These are phyloP conservation scores for Lophotis ruficrista DNA, from an alignment of 2,113 vertebrate genomes.

Conservation along the genomic window DNA sequence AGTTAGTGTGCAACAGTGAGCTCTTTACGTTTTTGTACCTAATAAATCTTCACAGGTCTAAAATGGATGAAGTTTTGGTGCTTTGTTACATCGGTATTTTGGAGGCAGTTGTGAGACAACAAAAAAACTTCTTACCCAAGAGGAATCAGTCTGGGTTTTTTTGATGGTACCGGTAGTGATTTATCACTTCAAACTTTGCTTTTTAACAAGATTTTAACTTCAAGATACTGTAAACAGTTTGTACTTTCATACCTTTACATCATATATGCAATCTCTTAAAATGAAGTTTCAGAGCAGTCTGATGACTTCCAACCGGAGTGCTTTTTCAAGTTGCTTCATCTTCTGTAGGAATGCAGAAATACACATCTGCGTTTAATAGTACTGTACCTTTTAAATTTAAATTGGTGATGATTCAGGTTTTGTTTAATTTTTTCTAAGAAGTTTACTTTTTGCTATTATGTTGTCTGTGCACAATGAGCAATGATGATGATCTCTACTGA, in stretches of 20 bases:
- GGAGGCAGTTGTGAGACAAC: not conserved
- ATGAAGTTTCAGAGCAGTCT: not conserved
- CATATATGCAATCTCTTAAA: not conserved
- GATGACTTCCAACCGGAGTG: not conserved
- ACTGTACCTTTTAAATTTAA: not conserved
- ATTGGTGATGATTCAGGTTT: not conserved
- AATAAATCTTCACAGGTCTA: not conserved
- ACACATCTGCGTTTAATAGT: not conserved
- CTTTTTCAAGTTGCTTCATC: not conserved
- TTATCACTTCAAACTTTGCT: not conserved
- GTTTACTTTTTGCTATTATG: not conserved
- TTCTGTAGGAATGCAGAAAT: not conserved
- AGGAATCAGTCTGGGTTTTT: not conserved
- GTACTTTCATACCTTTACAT: not conserved
- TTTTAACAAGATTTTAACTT: not conserved
- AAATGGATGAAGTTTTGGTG: not conserved
- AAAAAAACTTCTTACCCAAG: not conserved
- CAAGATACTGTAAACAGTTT: not conserved
- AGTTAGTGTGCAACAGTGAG: not conserved
- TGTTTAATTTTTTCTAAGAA: not conserved
- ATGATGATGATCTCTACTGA: not conserved
- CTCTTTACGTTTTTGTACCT: not conserved
- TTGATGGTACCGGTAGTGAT: not conserved
- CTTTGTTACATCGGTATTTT: not conserved
- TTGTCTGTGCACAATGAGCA: not conserved